Percentiles rank a stretch among this genome's conserved stretches.
Evolutionary conservation across 2,113 vertebrate genomes (phyloP).

Genomic region (Panthera leo): DNA sequence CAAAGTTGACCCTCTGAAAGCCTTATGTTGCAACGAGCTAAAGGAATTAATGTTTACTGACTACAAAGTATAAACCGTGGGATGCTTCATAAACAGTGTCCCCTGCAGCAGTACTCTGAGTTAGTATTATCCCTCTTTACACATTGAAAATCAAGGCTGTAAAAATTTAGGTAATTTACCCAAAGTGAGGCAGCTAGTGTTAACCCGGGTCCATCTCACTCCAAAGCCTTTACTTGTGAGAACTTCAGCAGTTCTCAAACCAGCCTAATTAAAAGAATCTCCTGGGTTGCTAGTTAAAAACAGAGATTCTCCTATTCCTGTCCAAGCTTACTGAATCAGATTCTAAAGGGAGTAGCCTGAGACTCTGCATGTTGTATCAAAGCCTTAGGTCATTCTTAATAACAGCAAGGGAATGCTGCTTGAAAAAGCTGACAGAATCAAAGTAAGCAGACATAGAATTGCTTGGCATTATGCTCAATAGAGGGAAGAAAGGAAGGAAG

Average conservation of each 20-base stretch:
- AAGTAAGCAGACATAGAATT: background rate
- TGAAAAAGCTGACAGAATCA: background rate
- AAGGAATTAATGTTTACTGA: background rate
- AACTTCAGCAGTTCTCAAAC: background rate
- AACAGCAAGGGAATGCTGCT: background rate
- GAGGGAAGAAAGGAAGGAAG: background rate
- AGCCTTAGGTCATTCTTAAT: background rate
- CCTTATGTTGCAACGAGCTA: background rate
- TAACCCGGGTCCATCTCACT: background rate
- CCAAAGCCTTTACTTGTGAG: background rate
- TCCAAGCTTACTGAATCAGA: background rate
- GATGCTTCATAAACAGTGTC: background rate
- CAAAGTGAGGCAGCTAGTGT: background rate
- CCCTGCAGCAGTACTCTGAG: background rate
- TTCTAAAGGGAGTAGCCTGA: background rate
- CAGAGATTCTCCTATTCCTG: background rate
- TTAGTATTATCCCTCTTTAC: background rate
- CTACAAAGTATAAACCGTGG: background rate
- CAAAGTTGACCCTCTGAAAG: background rate
- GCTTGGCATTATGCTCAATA: background rate
- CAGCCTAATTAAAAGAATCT: background rate
- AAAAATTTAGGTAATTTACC: background rate
- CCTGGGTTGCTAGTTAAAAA: background rate
- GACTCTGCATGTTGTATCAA: background rate
- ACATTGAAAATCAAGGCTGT: background rate